Evolutionary conservation across 2,888 invertebrate species (phyloP), one percentile per base, ranked within the genome.

Genomic region (Laothoe populi): DNA sequence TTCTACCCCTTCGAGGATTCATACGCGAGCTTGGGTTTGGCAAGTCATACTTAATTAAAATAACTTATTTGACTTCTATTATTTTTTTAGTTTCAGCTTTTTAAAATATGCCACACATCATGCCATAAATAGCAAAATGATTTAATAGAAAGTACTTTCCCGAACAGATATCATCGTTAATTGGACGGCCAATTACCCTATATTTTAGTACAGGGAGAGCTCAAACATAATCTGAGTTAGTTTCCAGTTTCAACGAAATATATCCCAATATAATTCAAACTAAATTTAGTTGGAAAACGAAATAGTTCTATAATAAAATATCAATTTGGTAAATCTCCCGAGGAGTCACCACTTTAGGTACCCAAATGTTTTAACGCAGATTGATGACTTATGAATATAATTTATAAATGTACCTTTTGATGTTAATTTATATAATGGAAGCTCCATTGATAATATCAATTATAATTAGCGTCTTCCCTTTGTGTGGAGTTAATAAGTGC

Each of bases 301-400:
- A 53, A 10, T 19, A 19, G 19, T 35, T 53, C 19, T 19, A 35
- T 19, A 53, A 53, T 53, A 35, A 53, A 35, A 53, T 35, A 53
- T 35, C 35, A 53, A 53, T 53, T 35, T 53, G 4, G 11, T 4
- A 10, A 35, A 53, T 35, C 35, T n/a, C 16, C 8, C 4, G 35
- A 11, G 31, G 26, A 46, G 26, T 24, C 35, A 11, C 16, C 31
- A 21, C 19, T 53, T 31, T 11, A 19, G 5, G 35, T 35, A 35
- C 19, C 53, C 53, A 53, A 35, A 31, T 35, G 31, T 31, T 8
- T 19, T 53, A 35, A 53, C 35, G 53, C 35, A 19, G 53, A 53
- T 53, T 53, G 53, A 53, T 53, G 35, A 19, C 35, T 53, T 53
- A 35, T 1, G 19, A 31, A 19, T 10, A 53, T 11, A 19, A 53